Percentiles rank a stretch among this genome's conserved stretches.
These are phyloP conservation scores for Ramazzottius varieornatus DNA, from an alignment of 2,888 invertebrate species.

Conservation along the genomic window DNA sequence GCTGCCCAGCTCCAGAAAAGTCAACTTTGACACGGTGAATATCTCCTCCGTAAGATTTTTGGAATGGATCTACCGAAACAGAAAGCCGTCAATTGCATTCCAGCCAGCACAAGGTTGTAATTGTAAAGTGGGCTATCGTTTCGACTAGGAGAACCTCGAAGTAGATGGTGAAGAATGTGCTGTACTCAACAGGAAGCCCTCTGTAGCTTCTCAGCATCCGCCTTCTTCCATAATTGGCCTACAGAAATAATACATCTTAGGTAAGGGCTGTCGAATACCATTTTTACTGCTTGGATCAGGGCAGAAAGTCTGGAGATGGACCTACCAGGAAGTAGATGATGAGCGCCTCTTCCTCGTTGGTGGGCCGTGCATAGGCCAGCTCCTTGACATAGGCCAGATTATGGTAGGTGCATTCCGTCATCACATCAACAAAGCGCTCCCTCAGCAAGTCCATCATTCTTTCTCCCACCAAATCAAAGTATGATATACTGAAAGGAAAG, in stretches of 20 bases:
- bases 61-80: neutral
- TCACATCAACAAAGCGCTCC: neutral
- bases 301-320: no score
- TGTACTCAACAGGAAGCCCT: neutral
- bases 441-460: neutral
- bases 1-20: neutral
- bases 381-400: neutral
- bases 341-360: neutral
- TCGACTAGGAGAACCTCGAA: neutral
- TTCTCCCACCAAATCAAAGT: neutral
- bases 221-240: neutral
- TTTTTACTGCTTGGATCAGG: no score
- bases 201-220: neutral
- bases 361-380: neutral
- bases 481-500: neutral
- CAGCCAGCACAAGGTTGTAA: no score
- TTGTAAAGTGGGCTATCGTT: no score
- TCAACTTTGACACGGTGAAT: neutral
- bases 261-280: no score
- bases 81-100: no score
- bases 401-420: neutral
- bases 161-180: neutral
- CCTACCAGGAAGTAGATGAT: neutral
- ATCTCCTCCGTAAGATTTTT: neutral
- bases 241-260: no score